A percentile compares a stretch with the other conserved stretches of the same genome.
phyloP scores from a whole-genome alignment of 2,797 vertebrate genomes.

The Smutsia temminckii region DNA sequence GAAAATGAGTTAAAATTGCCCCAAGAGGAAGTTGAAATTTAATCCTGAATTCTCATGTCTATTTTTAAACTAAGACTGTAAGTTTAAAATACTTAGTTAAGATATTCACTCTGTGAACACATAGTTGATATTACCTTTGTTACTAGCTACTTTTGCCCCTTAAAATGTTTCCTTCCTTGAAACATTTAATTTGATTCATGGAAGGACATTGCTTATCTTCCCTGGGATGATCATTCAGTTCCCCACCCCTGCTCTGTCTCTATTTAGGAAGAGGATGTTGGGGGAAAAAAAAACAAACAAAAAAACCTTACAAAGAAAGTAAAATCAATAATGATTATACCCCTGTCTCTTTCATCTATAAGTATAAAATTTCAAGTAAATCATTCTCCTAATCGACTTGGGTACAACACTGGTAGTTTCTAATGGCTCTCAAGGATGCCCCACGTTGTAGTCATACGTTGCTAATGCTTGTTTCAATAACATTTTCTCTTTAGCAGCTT shows the following conservation, averaged over 20 bases:
- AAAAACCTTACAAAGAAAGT: neutral
- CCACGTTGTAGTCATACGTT: slow-evolving; percentile 24
- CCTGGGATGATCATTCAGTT: neutral
- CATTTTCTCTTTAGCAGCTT: slow-evolving; percentile 25
- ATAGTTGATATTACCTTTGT: slow-evolving; percentile 28
- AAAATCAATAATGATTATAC: neutral
- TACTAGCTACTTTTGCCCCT: slow-evolving; percentile 2
- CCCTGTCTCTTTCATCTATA: slow-evolving; percentile 5
- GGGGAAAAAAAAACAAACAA: neutral
- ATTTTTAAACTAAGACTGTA: slow-evolving; percentile 44
- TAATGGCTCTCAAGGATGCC: neutral
- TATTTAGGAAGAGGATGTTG: neutral
- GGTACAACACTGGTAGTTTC: neutral
- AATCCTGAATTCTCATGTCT: slow-evolving; percentile 38
- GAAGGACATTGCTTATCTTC: neutral
- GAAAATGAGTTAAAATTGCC: slow-evolving; percentile 61
- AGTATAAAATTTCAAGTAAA: slow-evolving; percentile 2
- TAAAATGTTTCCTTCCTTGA: slow-evolving; percentile 33
- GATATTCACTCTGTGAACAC: neutral
- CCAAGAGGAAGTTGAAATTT: slow-evolving; percentile 12
- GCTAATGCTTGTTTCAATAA: slow-evolving; percentile 45
- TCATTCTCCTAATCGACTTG: neutral
- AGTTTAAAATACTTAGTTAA: slow-evolving; percentile 18
- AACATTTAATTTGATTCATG: neutral
- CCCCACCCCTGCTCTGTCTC: neutral